A percentile compares a stretch with the other conserved stretches of the same genome.
phyloP scores from a whole-genome alignment of 37 sponge, comb jelly and placozoan species.

The Ephydatia muelleri region DNA sequence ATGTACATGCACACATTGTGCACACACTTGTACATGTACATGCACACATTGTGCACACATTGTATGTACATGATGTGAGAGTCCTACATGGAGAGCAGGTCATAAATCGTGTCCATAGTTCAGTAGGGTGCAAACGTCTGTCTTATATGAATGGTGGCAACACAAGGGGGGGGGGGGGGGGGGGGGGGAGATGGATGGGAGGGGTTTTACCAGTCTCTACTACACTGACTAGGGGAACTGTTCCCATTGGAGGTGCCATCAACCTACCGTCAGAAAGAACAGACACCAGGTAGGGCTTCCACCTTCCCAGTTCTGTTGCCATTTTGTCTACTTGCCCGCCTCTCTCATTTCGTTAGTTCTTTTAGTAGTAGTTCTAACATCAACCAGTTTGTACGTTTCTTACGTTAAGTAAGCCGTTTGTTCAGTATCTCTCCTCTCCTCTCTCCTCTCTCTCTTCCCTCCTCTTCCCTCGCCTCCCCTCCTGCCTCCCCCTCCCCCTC shows the following conservation, averaged over 20 bases:
- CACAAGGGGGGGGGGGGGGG: no score
- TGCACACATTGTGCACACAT: no score
- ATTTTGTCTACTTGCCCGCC: background rate
- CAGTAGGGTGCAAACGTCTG: no score
- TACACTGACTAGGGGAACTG: background rate
- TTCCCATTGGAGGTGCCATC: background rate
- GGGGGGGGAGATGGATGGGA: background rate
- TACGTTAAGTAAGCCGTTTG: background rate
- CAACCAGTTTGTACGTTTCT: background rate
- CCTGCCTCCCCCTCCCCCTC: background rate
- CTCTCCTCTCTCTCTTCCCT: background rate
- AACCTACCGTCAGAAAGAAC: background rate
- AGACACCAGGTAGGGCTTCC: background rate
- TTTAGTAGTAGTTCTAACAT: no score
- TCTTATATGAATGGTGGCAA: no score
- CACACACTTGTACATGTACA: no score
- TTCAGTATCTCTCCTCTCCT: background rate
- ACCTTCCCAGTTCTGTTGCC: background rate
- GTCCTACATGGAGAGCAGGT: no score
- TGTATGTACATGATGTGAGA: no score
- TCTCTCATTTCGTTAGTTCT: no score
- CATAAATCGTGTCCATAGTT: no score
- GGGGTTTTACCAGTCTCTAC: background rate
- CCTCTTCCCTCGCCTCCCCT: background rate
- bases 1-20: no score